Base-by-base conservation (phyloP, 2,888 invertebrate species). In the Trichopoda pennipes region DNA sequence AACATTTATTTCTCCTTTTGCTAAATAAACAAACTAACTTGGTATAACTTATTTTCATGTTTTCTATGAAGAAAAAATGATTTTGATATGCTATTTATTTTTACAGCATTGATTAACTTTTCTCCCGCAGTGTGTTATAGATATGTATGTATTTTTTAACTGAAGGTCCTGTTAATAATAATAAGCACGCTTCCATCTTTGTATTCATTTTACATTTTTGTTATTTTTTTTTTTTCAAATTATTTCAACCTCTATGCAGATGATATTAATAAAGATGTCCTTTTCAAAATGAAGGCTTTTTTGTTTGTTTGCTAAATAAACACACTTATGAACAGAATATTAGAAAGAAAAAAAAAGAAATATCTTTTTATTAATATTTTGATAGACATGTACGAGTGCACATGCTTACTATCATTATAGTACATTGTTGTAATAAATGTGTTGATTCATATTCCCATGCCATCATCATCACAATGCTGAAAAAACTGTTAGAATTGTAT, bases 181-280 rank as follows among this genome's bases (percentile, higher is more conserved):
- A 56, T 69, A 77, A 76, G 81, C 81, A 77, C 63, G 56, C 68
- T 77, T 73, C 61, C 47, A 70, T 75, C 12, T 53, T 80, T 70
- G 42, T 60, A 53, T 70, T 69, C 44, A 61, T 56, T 58, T n/a
- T 51, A 35, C 10, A n/a, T 49, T 47, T 23, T n/a, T n/a, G n/a
- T n/a, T 19, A 1, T 63, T 19, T 12, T 28, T 47, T 21, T 63
- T 69, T 55, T 61, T 28, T 49, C 2, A 17, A 63, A 64, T 51
- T 38, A 63, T 56, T 64, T 44, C 58, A 78, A 51, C 51, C 58
- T 58, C 55, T 58, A 78, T 78, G 78, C 44, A 78, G 53, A 78
- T 78, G 78, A 72, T 78, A 56, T 66, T 53, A 64, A 81, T 68
- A 77, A 81, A 81, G 73, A 81, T 81, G 69, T 81, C 74, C 64